Conservation (phyloP, 2,113 vertebrate species). For the Gymnarchus niloticus region DNA sequence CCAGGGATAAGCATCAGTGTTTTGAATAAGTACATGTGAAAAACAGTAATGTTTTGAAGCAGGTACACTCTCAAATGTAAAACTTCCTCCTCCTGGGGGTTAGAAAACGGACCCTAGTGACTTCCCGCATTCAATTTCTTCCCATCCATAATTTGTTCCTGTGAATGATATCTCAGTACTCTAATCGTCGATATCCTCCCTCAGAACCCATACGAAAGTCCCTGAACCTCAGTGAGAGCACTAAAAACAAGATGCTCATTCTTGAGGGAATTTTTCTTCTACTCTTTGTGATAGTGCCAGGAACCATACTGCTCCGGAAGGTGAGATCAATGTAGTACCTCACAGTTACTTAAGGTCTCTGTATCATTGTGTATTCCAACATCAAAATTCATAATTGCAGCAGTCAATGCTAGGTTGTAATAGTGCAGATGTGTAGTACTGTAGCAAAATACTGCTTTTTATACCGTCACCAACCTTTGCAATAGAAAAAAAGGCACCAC, state of each 20-base stretch:
- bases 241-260: conserved; percentile 62
- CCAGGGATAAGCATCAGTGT: not conserved
- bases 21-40: not conserved
- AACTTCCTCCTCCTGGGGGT: not conserved
- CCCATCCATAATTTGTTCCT: not conserved
- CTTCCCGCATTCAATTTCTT: not conserved
- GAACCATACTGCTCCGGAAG: conserved; percentile 51
- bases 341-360: not conserved
- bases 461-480: conserved; percentile 16
- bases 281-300: conserved; percentile 53
- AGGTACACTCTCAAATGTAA: not conserved
- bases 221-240: conserved; percentile 50
- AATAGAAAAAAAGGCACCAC: conserved; percentile 47
- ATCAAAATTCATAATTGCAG: not conserved
- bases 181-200: conserved; percentile 6
- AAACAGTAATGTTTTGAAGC: not conserved
- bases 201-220: conserved; percentile 50
- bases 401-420: too few species aligned
- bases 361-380: not conserved
- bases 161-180: not conserved
- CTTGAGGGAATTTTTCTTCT: conserved; percentile 58
- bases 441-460: too few species aligned
- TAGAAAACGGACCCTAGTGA: not conserved
- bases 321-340: conserved; percentile 40
- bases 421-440: too few species aligned